Percentiles rank a stretch among this genome's conserved stretches.
phyloP scores from a whole-genome alignment of 2,113 vertebrate genomes.

The Pterocles burchelli region DNA sequence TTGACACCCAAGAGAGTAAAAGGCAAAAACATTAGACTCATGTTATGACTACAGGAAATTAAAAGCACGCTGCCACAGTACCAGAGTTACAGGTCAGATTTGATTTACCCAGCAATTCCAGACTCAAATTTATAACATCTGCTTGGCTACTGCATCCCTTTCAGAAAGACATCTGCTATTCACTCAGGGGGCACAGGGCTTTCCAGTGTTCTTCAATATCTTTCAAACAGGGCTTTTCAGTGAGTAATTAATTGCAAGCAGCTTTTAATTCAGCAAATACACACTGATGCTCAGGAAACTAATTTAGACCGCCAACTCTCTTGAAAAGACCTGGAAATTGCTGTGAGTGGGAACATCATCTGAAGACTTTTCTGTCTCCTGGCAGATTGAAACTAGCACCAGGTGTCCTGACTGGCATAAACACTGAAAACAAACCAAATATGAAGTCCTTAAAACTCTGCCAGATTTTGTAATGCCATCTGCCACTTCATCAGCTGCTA shows the following conservation, averaged over 20 bases:
- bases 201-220: not conserved
- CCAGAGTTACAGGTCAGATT: not conserved
- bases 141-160: not conserved
- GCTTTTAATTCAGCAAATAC: conserved; percentile 41
- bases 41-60: not conserved
- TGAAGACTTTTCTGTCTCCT: not conserved
- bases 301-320: not conserved
- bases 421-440: not conserved
- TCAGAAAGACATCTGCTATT: conserved; percentile 27
- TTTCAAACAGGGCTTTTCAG: not conserved
- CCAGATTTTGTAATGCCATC: conserved; percentile 6
- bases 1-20: not conserved
- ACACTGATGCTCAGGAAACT: not conserved
- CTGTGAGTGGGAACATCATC: not conserved
- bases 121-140: not conserved
- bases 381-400: not conserved
- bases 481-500: conserved; percentile 21
- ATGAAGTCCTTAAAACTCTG: conserved; percentile 15
- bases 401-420: not conserved
- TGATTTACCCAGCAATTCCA: not conserved
- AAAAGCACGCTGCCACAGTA: not conserved
- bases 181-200: not conserved
- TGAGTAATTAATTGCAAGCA: conserved; percentile 19
- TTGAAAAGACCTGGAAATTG: conserved; percentile 15
- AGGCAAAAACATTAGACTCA: not conserved